Evolutionary conservation across 2,113 vertebrate species (phyloP), one percentile per base, ranked within the genome.

Genomic region (Pseudois nayaur): DNA sequence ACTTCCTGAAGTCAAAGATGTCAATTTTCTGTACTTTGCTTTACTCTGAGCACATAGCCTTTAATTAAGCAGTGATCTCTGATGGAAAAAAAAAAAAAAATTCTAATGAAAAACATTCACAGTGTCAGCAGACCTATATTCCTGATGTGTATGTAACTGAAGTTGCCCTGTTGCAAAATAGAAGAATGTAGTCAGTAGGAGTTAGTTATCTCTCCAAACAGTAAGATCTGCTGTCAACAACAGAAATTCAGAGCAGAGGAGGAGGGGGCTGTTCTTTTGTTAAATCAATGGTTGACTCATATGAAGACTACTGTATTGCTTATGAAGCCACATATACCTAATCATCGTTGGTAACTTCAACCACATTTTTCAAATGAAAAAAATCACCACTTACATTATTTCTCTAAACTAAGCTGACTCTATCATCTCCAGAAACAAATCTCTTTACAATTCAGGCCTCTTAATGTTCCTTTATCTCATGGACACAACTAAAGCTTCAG

Each of bases 271-370:
- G 9, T 5, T 14, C 4, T 84, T 27, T 59, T 55, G 54, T 10
- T 50, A 6, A 62, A 36, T 55, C 50, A 10, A 0, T 40, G 29
- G 2, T n/a, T 19, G 16, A 55, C 2, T 1, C 5, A 1, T 19
- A 6, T 8, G 4, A 64, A 60, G 11, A 59, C 76, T 12, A 3
- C 6, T 40, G 10, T 1, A 3, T 40, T 93, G 36, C 8, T 25
- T 33, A 29, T 33, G 15, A 17, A 50, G 45, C 16, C 25, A 40
- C 33, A 27, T 8, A 23, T 13, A 31, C 3, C 17, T 17, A 23
- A 64, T 15, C 17, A 87, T 40, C 3, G 4, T 48, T 10, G 0
- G 31, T 31, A 59, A 62, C 7, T 25, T 74, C 50, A 48, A 62
- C 5, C 9, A 27, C 2, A 45, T 48, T 91, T 86, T 89, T 54